Percentiles rank a stretch among this genome's conserved stretches.
These are phyloP conservation scores for Gymnothorax reevesii DNA, from an alignment of 2,797 vertebrate species.

Conservation along the genomic window DNA sequence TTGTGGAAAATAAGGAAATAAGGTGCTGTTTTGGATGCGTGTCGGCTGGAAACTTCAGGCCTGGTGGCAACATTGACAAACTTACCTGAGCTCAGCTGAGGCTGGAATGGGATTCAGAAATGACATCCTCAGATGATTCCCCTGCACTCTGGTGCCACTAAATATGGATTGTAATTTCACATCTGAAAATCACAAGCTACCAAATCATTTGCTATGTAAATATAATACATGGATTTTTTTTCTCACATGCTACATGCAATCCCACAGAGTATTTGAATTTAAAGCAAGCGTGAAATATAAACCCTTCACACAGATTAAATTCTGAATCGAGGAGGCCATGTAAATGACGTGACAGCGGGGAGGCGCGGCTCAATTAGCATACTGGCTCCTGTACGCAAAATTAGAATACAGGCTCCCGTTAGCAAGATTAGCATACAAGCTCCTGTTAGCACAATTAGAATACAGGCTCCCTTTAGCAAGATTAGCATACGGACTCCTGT, in stretches of 20 bases:
- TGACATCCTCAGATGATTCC: neutral
- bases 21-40: neutral
- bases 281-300: slow-evolving; percentile 83
- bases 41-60: neutral
- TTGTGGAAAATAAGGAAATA: neutral
- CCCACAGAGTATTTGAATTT: slow-evolving; percentile 77
- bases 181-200: slow-evolving; percentile 26
- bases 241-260: slow-evolving; percentile 64
- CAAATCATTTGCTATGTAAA: slow-evolving; percentile 42
- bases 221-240: slow-evolving; percentile 33
- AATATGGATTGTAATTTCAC: slow-evolving; percentile 21
- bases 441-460: neutral
- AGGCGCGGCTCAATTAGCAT: slow-evolving; percentile 77
- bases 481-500: slow-evolving; percentile 64
- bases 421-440: slow-evolving; percentile 15
- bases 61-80: neutral
- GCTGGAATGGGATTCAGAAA: neutral
- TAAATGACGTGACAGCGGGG: slow-evolving; percentile 81
- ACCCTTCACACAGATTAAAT: slow-evolving; percentile 82
- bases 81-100: neutral
- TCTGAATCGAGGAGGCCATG: slow-evolving; percentile 81
- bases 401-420: slow-evolving; percentile 55
- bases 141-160: neutral
- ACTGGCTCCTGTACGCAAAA: slow-evolving; percentile 77
- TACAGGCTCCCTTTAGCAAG: slow-evolving; percentile 47